Percentiles rank a stretch among this genome's conserved stretches.
Evolutionary conservation across 2,888 invertebrate species (phyloP).

Genomic region (Eucriotettix oculatus): DNA sequence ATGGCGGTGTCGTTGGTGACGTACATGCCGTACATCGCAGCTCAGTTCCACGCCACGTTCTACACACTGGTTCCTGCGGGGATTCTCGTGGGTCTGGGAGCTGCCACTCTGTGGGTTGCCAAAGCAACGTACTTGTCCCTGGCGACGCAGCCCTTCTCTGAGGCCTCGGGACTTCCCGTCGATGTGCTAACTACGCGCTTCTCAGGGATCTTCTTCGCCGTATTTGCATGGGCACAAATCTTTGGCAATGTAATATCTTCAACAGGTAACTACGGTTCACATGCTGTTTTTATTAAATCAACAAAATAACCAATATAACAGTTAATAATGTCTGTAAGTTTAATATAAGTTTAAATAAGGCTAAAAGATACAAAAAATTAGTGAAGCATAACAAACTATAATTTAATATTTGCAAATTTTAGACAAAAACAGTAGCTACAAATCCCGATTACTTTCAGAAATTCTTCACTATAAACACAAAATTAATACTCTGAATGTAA

Average conservation of each 20-base stretch:
- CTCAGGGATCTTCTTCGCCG: conserved; percentile 92
- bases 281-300: no score
- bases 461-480: no score
- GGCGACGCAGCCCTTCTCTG: conserved; percentile 58
- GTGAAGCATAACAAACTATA: no score
- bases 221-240: conserved; percentile 90
- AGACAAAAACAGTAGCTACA: no score
- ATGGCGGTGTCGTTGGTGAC: conserved; percentile 68
- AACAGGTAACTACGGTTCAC: conserved; percentile 49
- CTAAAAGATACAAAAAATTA: no score
- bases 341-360: no score
- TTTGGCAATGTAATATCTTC: conserved; percentile 88
- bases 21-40: conserved; percentile 82
- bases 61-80: conserved; percentile 72
- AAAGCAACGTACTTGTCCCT: conserved; percentile 88
- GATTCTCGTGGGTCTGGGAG: conserved; percentile 72
- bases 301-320: no score
- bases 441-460: no score
- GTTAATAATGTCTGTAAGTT: no score
- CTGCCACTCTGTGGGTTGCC: conserved; percentile 89
- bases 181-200: conserved; percentile 59
- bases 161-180: conserved; percentile 39
- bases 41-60: conserved; percentile 78
- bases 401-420: no score
- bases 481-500: no score